Base-by-base conservation (phyloP, 2,888 invertebrate species). In the Xanthorhoe designata region DNA sequence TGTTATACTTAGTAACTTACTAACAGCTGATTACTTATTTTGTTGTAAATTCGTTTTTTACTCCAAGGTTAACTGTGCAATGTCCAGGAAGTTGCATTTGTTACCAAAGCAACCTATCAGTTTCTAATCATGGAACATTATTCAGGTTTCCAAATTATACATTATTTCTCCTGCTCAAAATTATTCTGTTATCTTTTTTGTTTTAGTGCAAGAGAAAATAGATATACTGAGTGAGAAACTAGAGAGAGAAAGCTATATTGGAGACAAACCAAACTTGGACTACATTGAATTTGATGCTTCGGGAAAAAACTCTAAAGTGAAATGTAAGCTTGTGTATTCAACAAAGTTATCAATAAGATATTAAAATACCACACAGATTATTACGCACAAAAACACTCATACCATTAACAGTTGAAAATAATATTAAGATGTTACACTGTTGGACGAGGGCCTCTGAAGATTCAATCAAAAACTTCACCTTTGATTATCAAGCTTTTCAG, bases 171-270 rank as follows among this genome's bases (percentile, higher is more conserved):
- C 17, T 38, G 5, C 19, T 10, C 53, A 53, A n/a, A n/a, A 38
- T 42, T 47, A 19, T 17, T 42, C 32, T 32, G 4, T 10, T 38
- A 38, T 13, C 13, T 42, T 13, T 0, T 45, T 42, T 32, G 15
- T 79, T 79, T 38, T 85, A 98, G 98, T 98, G 70, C 98, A 97
- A 91, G 98, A 98, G 79, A 97, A 97, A 87, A 95, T 98, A 66
- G 98, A 98, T 70, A 93, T 95, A 54, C 86, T 98, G 64, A 97
- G 96, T 89, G 98, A 98, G 79, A 96, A 95, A 83, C 87, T 97
- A 59, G 97, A 97, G 85, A 94, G 95, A 76, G 96, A 96, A 85
- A 95, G 95, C 74, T 95, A 94, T 81, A 84, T 89, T 56, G 94
- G 94, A 68, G 95, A 95, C 69, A 95, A 94, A 77, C 94, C 93